phyloP scores from a whole-genome alignment of 1,140 invertebrate species.

The Anastrepha obliqua region DNA sequence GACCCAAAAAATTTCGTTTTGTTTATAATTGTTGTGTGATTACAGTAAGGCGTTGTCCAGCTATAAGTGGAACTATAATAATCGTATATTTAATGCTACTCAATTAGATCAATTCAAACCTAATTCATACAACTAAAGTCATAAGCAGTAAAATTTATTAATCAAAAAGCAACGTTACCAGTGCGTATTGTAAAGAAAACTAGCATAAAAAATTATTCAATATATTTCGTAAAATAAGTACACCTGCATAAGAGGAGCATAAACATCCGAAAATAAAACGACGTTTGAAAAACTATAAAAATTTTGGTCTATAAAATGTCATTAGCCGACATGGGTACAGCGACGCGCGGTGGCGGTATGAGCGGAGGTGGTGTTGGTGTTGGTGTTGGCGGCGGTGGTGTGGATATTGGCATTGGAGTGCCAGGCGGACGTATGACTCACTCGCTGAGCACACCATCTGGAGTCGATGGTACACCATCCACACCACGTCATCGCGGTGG shows the following conservation, averaged over 20 bases:
- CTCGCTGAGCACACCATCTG: slow-evolving; percentile 87
- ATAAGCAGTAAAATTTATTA: not conserved
- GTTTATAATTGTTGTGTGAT: slow-evolving; percentile 14
- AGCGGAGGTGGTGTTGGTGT: slow-evolving; percentile 56
- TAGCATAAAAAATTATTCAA: not conserved
- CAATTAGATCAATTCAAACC: slow-evolving; percentile 6
- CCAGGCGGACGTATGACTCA: slow-evolving; percentile 81
- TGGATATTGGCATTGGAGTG: slow-evolving; percentile 60
- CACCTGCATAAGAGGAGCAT: too few species aligned
- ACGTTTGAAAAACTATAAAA: slow-evolving; percentile 58
- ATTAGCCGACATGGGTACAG: slow-evolving; percentile 72
- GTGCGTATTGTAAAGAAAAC: not conserved
- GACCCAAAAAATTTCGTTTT: not conserved
- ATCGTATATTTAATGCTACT: not conserved
- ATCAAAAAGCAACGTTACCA: not conserved
- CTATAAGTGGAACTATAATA: not conserved
- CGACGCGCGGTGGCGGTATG: slow-evolving; percentile 62
- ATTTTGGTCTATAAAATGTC: slow-evolving; percentile 73
- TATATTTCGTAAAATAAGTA: too few species aligned
- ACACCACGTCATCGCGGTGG: slow-evolving; percentile 84
- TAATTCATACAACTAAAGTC: not conserved
- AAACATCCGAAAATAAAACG: not conserved
- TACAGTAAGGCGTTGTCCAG: not conserved
- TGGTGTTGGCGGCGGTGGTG: slow-evolving; percentile 38
- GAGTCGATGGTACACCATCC: slow-evolving; percentile 85